Conservation (phyloP, 2,113 vertebrate species). For the Dissostichus mawsoni region DNA sequence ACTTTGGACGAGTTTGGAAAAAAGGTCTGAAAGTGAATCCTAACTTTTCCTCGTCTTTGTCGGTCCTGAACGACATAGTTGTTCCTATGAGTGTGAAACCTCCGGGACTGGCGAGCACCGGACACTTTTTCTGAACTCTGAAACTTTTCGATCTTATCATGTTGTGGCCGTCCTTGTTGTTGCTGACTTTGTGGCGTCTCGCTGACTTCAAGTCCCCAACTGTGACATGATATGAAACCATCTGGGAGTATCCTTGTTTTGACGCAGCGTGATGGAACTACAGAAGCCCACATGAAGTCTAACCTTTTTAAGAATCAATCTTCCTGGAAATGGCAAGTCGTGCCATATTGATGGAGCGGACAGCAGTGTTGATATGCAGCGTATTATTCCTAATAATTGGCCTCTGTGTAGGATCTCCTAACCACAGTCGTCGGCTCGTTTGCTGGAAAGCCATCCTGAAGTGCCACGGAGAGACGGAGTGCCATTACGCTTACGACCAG, state of each 20-base stretch:
- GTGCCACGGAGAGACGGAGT: conserved; percentile 90
- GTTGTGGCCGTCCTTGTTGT: background rate
- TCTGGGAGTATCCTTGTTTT: conserved; percentile 48
- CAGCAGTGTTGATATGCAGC: conserved; percentile 42
- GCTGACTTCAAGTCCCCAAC: background rate
- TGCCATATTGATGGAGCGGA: conserved; percentile 62
- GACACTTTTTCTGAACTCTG: background rate
- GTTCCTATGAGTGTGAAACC: background rate
- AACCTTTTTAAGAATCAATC: conserved; percentile 52
- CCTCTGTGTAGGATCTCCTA: conserved; percentile 78
- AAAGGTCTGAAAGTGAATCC: background rate
- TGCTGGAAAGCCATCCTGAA: conserved; percentile 94
- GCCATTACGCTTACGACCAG: conserved; percentile 91
- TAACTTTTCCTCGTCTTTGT: background rate
- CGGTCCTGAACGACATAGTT: too few species aligned
- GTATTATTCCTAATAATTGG: conserved; percentile 49
- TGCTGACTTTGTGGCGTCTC: background rate
- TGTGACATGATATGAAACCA: conserved; percentile 42
- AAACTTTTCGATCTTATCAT: background rate
- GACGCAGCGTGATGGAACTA: conserved; percentile 70
- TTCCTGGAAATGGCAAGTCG: conserved; percentile 69
- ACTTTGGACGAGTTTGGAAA: background rate
- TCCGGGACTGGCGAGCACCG: background rate
- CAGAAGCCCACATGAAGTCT: conserved; percentile 80
- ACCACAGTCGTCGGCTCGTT: conserved; percentile 86